Evolutionary conservation across 2,888 invertebrate genomes (phyloP).

Genomic region (Noctua comes): DNA sequence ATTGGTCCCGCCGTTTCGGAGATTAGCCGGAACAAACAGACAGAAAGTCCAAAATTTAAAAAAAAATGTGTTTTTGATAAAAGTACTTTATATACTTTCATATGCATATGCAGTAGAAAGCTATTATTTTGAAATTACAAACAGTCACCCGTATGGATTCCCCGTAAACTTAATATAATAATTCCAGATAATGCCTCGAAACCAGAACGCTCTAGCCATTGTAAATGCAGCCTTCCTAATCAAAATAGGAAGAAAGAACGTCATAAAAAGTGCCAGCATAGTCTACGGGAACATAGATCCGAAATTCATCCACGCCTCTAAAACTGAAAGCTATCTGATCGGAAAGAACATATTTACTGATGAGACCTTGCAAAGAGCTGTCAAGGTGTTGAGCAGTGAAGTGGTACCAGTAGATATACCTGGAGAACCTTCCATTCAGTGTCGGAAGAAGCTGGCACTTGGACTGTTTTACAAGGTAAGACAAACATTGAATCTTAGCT

Average conservation of each 20-base stretch:
- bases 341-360: conserved; percentile 84
- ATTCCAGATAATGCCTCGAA: conserved; percentile 92
- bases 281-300: conserved; percentile 92
- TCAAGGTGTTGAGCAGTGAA: conserved; percentile 90
- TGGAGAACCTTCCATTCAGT: conserved; percentile 92
- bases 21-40: too few relatives aligned
- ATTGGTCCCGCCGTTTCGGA: too few relatives aligned
- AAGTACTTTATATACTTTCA: too few relatives aligned
- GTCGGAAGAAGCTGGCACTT: conserved; percentile 92
- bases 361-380: conserved; percentile 84
- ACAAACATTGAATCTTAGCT: neutral
- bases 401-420: conserved; percentile 91
- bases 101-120: too few relatives aligned
- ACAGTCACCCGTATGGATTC: too few relatives aligned
- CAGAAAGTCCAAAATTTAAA: too few relatives aligned
- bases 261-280: conserved; percentile 85
- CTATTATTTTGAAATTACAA: too few relatives aligned
- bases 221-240: conserved; percentile 94
- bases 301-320: conserved; percentile 89
- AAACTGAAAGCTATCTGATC: conserved; percentile 89
- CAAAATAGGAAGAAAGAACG: conserved; percentile 82
- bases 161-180: neutral
- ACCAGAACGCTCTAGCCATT: conserved; percentile 94
- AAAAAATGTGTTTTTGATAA: too few relatives aligned
- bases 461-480: conserved; percentile 94